Evolutionary conservation across 2,113 vertebrate genomes (phyloP).

Genomic region (Hyla sarda): DNA sequence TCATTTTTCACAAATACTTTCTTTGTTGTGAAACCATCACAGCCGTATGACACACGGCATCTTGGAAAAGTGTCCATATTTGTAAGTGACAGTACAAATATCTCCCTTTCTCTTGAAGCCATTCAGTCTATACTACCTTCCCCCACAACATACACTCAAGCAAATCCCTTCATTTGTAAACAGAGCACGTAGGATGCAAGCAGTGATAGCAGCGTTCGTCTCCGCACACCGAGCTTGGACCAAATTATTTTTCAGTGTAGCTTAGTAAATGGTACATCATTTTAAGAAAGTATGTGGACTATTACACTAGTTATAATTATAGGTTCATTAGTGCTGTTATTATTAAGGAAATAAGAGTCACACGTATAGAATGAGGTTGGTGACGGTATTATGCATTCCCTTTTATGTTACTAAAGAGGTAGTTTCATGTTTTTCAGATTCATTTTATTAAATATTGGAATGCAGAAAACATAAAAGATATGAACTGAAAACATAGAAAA

Average conservation of each 20-base stretch:
- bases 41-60: not conserved
- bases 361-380: not conserved
- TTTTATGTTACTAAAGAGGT: not conserved
- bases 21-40: not conserved
- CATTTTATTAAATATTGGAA: not conserved
- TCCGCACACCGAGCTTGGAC: conserved; percentile 20
- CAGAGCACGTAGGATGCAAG: conserved; percentile 54
- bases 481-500: not conserved
- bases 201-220: conserved; percentile 52
- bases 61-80: conserved; percentile 22
- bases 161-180: conserved; percentile 54
- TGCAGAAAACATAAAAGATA: not conserved
- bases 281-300: not conserved
- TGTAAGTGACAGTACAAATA: conserved; percentile 12
- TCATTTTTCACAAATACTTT: not conserved
- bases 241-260: conserved; percentile 28
- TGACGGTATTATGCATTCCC: not conserved
- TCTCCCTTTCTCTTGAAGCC: not conserved
- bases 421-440: not conserved
- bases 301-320: not conserved
- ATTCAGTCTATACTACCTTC: conserved; percentile 50
- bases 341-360: not conserved
- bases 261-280: not conserved
- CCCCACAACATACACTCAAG: conserved; percentile 42
- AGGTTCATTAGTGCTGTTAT: not conserved